A percentile compares a stretch with the other conserved stretches of the same genome.
These are phyloP conservation scores for Trilocha varians DNA, from an alignment of 2,888 invertebrate species.

Conservation along the genomic window DNA sequence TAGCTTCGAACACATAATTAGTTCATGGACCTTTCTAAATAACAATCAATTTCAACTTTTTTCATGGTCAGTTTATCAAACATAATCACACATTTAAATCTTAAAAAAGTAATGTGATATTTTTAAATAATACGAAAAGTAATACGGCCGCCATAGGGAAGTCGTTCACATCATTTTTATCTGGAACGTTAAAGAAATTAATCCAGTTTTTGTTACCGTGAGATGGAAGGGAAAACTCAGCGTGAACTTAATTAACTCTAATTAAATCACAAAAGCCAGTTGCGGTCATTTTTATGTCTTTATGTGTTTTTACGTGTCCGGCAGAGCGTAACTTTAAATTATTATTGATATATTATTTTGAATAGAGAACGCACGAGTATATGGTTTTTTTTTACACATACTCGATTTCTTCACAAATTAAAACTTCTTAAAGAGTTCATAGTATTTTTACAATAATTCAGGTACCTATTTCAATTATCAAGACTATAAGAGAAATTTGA, in stretches of 20 bases:
- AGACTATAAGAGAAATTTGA: too few species aligned
- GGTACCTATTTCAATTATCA: too few species aligned
- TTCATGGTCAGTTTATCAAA: background rate
- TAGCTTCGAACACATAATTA: background rate
- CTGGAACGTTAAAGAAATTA: conserved; percentile 26
- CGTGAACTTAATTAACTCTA: conserved; percentile 56
- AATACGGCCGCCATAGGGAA: background rate
- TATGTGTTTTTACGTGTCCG: conserved; percentile 10
- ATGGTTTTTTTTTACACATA: too few species aligned
- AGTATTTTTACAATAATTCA: too few species aligned
- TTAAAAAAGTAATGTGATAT: background rate
- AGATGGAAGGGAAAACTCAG: conserved; percentile 33
- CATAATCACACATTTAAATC: background rate
- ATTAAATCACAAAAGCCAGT: conserved; percentile 31
- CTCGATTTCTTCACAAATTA: too few species aligned
- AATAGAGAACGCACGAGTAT: too few species aligned
- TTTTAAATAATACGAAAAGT: background rate
- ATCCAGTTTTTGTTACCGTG: conserved; percentile 41
- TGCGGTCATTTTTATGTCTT: conserved; percentile 29
- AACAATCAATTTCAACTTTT: background rate
- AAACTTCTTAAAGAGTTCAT: too few species aligned
- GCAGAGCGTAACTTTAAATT: conserved; percentile 13
- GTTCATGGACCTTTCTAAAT: background rate
- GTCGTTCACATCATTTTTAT: conserved; percentile 12
- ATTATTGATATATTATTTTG: conserved; percentile 8